Base-by-base conservation (phyloP, 2,113 vertebrate species). In the Pollimyrus isidori region DNA sequence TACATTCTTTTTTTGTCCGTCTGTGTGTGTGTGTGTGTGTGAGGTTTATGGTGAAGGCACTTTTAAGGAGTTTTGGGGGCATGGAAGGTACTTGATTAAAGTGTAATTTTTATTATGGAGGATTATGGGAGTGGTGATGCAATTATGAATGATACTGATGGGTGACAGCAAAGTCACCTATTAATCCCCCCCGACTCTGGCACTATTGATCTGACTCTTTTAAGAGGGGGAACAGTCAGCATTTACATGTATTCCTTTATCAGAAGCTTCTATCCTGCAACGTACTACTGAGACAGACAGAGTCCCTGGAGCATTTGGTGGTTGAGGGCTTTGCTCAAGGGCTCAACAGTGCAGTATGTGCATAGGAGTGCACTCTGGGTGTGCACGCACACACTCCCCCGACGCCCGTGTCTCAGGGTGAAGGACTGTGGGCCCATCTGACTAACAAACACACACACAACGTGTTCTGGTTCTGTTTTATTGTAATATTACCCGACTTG, bases 381-480 rank as follows among this genome's bases (percentile, higher is more conserved):
- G n/a, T 86, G 46, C 62, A 3, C 11, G 10, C 35, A 6, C 69
- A 2, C 35, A 7, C 15, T 17, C 9, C 39, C 85, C 50, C 50
- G 15, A 15, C 48, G 9, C 30, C 85, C 26, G 35, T 87, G 50
- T 87, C 48, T 15, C 11, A 17, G n/a, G 82, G 56, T 45, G 35
- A 13, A 35, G 7, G 49, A 4, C 52, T 82, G 21, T 89, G 10
- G 39, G 89, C 19, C 39, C 45, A 1, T 87, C 84, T 89, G 53
- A 58, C 58, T 69, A 46, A 86, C 62, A 26, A 53, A 50, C 53
- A 52, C 53, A 52, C 17, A 35, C 21, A 86, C 45, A 86, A n/a
- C 65, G 7, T 48, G 15, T 53, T 86, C 85, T 73, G 48, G 62
- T 86, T 85, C 86, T 87, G 56, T 86, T 89, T 48, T 84, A 45